Evolutionary conservation across 2,113 vertebrate genomes (phyloP).

Genomic region (Dromaius novaehollandiae): DNA sequence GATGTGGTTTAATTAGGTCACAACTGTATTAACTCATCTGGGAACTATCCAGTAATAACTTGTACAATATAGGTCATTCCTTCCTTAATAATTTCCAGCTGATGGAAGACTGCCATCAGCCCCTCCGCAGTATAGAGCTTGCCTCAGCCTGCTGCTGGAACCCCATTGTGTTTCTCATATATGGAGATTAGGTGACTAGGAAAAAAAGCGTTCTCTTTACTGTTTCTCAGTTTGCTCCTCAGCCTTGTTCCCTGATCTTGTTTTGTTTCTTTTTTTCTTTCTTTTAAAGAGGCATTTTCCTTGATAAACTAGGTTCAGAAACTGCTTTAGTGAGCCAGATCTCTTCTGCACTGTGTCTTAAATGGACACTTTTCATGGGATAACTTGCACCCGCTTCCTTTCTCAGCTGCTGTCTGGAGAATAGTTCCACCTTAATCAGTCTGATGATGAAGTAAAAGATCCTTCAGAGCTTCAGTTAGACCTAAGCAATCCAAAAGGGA

Average conservation of each 20-base stretch:
- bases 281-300: neutral
- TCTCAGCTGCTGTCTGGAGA: neutral
- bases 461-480: neutral
- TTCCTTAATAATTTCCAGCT: neutral
- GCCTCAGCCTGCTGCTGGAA: neutral
- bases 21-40: neutral
- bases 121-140: neutral
- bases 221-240: accelerated
- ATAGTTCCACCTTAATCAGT: neutral
- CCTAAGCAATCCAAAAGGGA: neutral
- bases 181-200: neutral
- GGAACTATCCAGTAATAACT: slow-evolving; percentile 6
- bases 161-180: neutral
- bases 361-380: neutral
- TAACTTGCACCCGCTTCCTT: neutral
- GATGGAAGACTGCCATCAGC: neutral
- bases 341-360: neutral
- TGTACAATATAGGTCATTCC: neutral
- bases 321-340: neutral
- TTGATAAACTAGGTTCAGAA: neutral
- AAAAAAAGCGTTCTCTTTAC: neutral
- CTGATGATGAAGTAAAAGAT: neutral
- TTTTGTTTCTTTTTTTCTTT: neutral
- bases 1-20: slow-evolving; percentile 13
- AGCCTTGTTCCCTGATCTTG: neutral